These are phyloP conservation scores for Oxycera nigricornis DNA, from an alignment of 2,888 invertebrate genomes.

Conservation along the genomic window DNA sequence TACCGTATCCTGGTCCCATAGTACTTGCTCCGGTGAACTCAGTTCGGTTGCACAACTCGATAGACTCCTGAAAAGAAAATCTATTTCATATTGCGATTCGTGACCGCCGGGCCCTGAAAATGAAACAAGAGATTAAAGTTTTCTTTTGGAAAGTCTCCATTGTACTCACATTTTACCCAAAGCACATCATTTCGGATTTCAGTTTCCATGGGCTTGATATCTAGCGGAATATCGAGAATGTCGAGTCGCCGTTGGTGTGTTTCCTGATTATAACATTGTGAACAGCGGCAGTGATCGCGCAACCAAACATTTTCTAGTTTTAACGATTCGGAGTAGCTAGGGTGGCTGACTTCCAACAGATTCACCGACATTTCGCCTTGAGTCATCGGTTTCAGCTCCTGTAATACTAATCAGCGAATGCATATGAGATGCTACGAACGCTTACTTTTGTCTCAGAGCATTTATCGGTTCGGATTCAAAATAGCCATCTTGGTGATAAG, in stretches of 20 bases:
- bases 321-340: slow-evolving; percentile 46
- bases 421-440: no score
- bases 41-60: neutral
- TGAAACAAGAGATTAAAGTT: slow-evolving; percentile 36
- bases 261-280: slow-evolving; percentile 66
- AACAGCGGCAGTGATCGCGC: slow-evolving; percentile 65
- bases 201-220: slow-evolving; percentile 60
- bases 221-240: slow-evolving; percentile 65
- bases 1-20: slow-evolving; percentile 65
- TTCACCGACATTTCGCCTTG: slow-evolving; percentile 31
- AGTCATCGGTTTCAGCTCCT: neutral
- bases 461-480: neutral
- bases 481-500: neutral
- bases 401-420: neutral
- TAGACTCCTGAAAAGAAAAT: slow-evolving; percentile 61
- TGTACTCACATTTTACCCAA: slow-evolving; percentile 65
- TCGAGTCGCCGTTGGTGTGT: slow-evolving; percentile 69
- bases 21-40: slow-evolving; percentile 57
- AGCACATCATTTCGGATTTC: slow-evolving; percentile 58
- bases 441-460: neutral
- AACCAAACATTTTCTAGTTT: slow-evolving; percentile 57
- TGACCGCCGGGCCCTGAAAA: slow-evolving; percentile 68
- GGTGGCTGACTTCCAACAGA: slow-evolving; percentile 41
- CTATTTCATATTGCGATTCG: slow-evolving; percentile 63
- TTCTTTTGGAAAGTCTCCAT: slow-evolving; percentile 3